Conservation (phyloP, 2,113 vertebrate genomes). For the Microtus pennsylvanicus region DNA sequence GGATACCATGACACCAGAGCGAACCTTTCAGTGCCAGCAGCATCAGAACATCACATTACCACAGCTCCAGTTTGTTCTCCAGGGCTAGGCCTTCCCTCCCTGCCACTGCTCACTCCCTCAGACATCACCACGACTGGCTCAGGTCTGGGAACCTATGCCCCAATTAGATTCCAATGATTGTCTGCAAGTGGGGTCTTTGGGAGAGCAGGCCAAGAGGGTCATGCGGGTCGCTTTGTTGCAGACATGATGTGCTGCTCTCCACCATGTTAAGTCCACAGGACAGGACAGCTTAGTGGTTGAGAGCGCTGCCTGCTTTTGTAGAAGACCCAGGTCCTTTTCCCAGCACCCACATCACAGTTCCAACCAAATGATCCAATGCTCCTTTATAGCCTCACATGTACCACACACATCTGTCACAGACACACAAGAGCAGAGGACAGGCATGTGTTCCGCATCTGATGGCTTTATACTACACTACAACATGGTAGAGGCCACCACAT, state of each 20-base stretch:
- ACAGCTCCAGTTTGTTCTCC: rapidly evolving
- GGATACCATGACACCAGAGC: neutral
- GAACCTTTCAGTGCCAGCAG: rapidly evolving
- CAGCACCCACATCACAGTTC: neutral
- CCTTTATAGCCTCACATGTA: neutral
- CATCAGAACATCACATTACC: neutral
- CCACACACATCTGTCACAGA: neutral
- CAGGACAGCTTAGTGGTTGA: neutral
- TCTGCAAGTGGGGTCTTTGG: neutral
- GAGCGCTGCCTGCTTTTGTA: neutral
- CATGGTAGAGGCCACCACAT: neutral
- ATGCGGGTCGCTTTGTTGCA: neutral
- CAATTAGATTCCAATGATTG: too few species aligned
- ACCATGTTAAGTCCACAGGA: too few species aligned
- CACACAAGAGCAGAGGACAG: neutral
- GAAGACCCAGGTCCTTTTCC: neutral
- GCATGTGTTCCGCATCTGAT: neutral
- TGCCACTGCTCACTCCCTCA: neutral
- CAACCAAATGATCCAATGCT: neutral
- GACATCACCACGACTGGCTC: neutral
- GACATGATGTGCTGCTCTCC: too few species aligned
- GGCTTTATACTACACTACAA: neutral
- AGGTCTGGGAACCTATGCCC: neutral
- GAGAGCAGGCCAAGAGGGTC: neutral
- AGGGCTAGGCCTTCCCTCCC: neutral